Conservation (phyloP, 1,140 invertebrate species). For the Temnothorax curvispinosus region DNA sequence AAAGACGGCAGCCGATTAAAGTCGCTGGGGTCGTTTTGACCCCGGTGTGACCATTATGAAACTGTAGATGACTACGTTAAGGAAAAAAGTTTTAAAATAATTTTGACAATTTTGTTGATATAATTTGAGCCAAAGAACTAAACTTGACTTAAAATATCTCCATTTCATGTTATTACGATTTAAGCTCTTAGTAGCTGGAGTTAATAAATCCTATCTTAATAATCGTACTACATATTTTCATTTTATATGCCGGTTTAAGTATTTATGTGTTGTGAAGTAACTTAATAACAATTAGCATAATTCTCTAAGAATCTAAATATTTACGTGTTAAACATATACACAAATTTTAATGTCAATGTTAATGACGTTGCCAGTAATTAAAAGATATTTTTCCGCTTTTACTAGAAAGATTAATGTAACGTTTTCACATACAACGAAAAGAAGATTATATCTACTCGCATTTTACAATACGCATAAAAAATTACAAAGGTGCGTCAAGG, state of each 20-base stretch:
- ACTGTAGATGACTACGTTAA: no score
- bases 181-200: background rate
- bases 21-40: no score
- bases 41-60: no score
- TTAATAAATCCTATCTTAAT: background rate
- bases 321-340: background rate
- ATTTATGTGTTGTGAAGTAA: background rate
- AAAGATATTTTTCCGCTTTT: background rate
- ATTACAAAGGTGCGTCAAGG: slow-evolving; percentile 34
- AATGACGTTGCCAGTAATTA: background rate
- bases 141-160: background rate
- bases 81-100: background rate
- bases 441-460: background rate
- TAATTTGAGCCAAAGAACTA: background rate
- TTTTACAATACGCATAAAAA: slow-evolving; percentile 38
- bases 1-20: no score
- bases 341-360: background rate
- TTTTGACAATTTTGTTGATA: background rate
- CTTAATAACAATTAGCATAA: background rate
- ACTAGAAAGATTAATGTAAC: slow-evolving; percentile 2
- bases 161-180: background rate
- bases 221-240: background rate
- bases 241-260: background rate
- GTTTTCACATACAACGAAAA: background rate
- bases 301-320: background rate